Evolutionary conservation across 2,888 invertebrate genomes (phyloP).

Genomic region (Uloborus plumipes): DNA sequence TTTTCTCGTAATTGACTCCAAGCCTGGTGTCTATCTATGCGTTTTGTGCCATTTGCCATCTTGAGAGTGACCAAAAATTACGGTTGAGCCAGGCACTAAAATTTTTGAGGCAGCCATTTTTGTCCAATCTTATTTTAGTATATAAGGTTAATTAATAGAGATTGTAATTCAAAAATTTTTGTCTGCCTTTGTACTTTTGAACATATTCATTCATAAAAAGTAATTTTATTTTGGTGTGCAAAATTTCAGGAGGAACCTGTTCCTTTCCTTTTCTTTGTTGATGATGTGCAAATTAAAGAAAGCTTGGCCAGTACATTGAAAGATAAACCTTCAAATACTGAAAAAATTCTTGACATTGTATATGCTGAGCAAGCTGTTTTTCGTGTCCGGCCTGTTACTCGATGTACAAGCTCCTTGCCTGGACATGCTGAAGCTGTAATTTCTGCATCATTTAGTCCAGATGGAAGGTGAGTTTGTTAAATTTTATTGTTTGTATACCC

Average conservation of each 20-base stretch:
- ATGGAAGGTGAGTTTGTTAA: constrained; percentile 77
- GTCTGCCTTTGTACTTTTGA: no score
- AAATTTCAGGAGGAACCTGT: constrained; percentile 78
- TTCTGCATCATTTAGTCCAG: constrained; percentile 93
- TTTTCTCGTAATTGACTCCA: no score
- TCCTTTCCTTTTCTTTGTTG: constrained; percentile 89
- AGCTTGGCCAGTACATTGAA: constrained; percentile 81
- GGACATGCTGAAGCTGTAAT: constrained; percentile 98
- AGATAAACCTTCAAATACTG: constrained; percentile 79
- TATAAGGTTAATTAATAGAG: no score
- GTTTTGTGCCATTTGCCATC: no score
- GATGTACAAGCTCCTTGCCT: constrained; percentile 83
- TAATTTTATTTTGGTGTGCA: no score
- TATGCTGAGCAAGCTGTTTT: constrained; percentile 98
- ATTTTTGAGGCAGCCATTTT: no score
- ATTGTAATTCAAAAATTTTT: no score
- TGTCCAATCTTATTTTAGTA: no score
- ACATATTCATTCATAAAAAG: no score
- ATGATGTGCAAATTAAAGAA: constrained; percentile 87
- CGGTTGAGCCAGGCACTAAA: no score
- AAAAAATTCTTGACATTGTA: constrained; percentile 90
- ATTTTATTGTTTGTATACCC: background rate
- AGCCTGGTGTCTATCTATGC: no score
- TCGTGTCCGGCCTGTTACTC: constrained; percentile 73
- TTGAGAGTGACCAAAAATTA: no score